These are phyloP conservation scores for Nyctereutes procyonoides DNA, from an alignment of 2,113 vertebrate species.

Conservation along the genomic window DNA sequence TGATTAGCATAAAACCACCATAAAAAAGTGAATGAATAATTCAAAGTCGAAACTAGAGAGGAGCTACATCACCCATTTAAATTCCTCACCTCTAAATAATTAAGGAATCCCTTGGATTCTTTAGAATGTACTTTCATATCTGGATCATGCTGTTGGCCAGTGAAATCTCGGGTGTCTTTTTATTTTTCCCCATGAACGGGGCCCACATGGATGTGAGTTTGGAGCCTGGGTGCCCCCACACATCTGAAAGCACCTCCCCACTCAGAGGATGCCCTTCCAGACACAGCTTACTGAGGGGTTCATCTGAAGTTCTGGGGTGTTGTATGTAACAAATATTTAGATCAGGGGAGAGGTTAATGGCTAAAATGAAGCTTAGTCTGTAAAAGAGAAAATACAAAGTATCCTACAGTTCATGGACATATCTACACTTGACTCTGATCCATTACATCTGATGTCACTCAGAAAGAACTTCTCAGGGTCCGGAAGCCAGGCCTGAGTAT, in stretches of 20 bases:
- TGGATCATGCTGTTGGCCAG: conserved; percentile 21
- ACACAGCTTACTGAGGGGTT: rapidly evolving
- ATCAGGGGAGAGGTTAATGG: too few species aligned
- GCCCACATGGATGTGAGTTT: rapidly evolving
- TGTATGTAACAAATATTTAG: conserved; percentile 11
- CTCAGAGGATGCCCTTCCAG: background rate
- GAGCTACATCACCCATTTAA: conserved; percentile 69
- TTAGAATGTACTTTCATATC: conserved; percentile 71
- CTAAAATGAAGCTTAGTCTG: background rate
- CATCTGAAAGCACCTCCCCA: background rate
- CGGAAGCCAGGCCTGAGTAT: background rate
- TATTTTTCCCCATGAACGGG: rapidly evolving
- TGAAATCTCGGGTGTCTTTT: background rate
- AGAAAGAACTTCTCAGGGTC: background rate
- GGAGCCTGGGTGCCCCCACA: rapidly evolving
- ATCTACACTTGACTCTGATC: background rate
- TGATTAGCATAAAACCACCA: conserved; percentile 73
- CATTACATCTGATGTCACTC: rapidly evolving
- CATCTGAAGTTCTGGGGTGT: conserved; percentile 30
- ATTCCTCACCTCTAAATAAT: conserved; percentile 82
- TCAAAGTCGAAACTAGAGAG: conserved; percentile 73
- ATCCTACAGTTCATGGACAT: background rate
- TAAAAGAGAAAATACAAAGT: background rate
- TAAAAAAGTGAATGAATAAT: conserved; percentile 77
- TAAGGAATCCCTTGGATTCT: conserved; percentile 80